Evolutionary conservation across 2,113 vertebrate species (phyloP), one percentile per base, ranked within the genome.

Genomic region (Stegostoma tigrinum): DNA sequence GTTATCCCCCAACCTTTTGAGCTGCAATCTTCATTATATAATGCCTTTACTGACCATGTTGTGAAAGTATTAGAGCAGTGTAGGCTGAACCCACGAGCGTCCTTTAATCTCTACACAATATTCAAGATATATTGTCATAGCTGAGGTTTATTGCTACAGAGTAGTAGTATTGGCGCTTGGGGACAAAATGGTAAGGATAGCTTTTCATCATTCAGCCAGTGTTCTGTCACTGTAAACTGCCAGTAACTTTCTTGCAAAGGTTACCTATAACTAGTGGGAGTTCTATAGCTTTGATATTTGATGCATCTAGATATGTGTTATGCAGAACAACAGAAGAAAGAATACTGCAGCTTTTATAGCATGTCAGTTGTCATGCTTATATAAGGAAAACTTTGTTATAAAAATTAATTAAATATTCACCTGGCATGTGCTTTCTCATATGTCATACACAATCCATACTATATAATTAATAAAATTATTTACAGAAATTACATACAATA

Each of bases 401-500:
- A 98, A 98, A 98, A 97, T 96, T 96, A 96, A 97, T 97, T 97
- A 95, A 68, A 96, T 97, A 96, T 97, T 96, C 97, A 97, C 97
- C 97, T 98, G 98, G 97, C 97, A 95, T 96, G 96, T 96, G 96
- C 96, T 96, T 97, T 98, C 97, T 97, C 97, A 97, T 98, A 98
- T 98, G 98, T 97, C 97, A 96, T 97, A 96, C 96, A 97, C 97
- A 97, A 97, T 98, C 97, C 97, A 97, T 97, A 97, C 97, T 97
- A 97, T 97, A 96, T 96, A 97, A 97, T 97, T 97, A 95, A 72
- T 95, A 96, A 96, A 97, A 93, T 96, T 98, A 98, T 98, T 97
- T 98, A 99, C 98, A 99, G 93, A 98, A 98, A 97, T 96, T 97
- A 97, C 97, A 96, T 97, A 98, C 98, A 98, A 97, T 97, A 97